Conservation (phyloP, 1,140 invertebrate species). For the Leptinotarsa texana region DNA sequence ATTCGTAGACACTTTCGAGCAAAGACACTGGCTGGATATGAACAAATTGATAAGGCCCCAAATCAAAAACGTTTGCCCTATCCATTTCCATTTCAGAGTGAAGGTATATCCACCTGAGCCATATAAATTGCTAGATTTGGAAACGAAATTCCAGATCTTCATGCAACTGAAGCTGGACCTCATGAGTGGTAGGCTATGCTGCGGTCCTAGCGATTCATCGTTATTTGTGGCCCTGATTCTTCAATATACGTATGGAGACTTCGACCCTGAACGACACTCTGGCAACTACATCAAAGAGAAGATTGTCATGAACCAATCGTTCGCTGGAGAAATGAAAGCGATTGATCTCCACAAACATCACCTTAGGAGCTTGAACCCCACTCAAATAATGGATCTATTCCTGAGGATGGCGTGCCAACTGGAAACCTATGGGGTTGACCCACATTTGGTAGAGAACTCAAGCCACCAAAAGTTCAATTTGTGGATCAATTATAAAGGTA, state of each 20-base stretch:
- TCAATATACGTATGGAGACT: constrained; percentile 31
- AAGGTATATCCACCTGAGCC: constrained; percentile 37
- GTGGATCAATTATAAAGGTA: constrained; percentile 36
- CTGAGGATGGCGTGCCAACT: constrained; percentile 32
- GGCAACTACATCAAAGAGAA: constrained; percentile 31
- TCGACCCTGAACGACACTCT: constrained; percentile 13
- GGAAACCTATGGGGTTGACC: constrained; percentile 35
- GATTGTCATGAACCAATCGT: constrained; percentile 26
- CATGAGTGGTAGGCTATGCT: constrained; percentile 29
- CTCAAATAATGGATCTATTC: constrained; percentile 33
- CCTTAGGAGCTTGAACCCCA: constrained; percentile 11
- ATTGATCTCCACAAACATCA: constrained; percentile 36
- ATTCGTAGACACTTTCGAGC: constrained; percentile 32
- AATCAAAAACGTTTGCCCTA: constrained; percentile 25
- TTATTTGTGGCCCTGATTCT: constrained; percentile 32
- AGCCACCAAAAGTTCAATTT: constrained; percentile 22
- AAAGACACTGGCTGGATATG: constrained; percentile 33
- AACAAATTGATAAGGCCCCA: constrained; percentile 31
- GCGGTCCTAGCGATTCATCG: constrained; percentile 26
- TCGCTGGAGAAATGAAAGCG: constrained; percentile 25
- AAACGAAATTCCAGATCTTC: constrained; percentile 27
- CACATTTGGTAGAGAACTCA: constrained; percentile 26
- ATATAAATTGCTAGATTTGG: constrained; percentile 29
- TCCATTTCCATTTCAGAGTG: constrained; percentile 32
- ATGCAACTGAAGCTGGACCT: constrained; percentile 34